phyloP scores from a whole-genome alignment of 2,113 vertebrate genomes.

The Kryptolebias marmoratus region DNA sequence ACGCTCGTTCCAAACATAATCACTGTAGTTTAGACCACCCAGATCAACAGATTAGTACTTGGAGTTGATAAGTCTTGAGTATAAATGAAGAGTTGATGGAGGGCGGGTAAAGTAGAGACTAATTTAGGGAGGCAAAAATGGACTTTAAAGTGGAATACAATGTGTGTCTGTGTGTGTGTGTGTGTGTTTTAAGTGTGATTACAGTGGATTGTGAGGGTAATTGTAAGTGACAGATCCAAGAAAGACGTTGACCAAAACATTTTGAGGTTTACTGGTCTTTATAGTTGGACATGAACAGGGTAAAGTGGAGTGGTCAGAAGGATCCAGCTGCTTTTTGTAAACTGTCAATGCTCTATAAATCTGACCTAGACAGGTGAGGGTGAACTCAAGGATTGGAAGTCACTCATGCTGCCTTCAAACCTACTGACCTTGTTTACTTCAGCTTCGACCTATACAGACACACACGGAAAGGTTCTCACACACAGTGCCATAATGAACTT shows the following conservation, averaged over 20 bases:
- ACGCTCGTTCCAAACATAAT: conserved; percentile 33
- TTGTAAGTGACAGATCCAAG: conserved; percentile 30
- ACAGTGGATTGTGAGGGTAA: conserved; percentile 5
- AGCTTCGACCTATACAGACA: not conserved
- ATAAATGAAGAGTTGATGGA: conserved; percentile 15
- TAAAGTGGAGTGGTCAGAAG: not conserved
- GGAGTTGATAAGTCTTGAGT: not conserved
- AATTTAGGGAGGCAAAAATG: not conserved
- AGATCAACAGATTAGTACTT: not conserved
- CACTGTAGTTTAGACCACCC: conserved; percentile 12
- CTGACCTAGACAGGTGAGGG: conserved; percentile 53
- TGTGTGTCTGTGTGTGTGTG: conserved; percentile 4
- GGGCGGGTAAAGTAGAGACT: not conserved
- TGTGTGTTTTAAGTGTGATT: conserved; percentile 17
- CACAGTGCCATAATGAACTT: conserved; percentile 35
- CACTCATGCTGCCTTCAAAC: conserved; percentile 15
- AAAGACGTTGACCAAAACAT: conserved; percentile 7
- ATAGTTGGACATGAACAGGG: not conserved
- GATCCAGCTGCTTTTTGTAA: conserved; percentile 62
- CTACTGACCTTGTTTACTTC: conserved; percentile 9
- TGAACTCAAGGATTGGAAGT: conserved; percentile 13
- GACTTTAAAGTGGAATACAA: not conserved
- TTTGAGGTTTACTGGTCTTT: conserved; percentile 21
- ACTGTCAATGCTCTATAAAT: conserved; percentile 60
- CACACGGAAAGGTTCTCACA: not conserved